These are phyloP conservation scores for Dryobotodes eremita DNA, from an alignment of 2,888 invertebrate species.

Conservation along the genomic window DNA sequence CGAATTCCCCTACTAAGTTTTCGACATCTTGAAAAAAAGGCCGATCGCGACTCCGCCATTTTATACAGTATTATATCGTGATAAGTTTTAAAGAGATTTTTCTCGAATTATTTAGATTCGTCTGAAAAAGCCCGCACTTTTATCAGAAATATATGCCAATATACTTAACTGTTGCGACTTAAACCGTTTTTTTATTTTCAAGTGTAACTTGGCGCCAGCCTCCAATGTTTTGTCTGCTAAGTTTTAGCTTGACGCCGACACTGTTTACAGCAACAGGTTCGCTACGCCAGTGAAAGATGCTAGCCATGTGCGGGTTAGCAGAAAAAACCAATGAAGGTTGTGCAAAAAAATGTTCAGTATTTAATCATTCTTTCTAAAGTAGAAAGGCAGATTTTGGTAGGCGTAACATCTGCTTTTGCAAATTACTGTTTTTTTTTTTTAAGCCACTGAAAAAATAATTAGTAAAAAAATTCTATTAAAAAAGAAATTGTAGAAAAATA, in stretches of 20 bases:
- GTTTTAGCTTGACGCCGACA: background rate
- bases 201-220: background rate
- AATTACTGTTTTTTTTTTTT: background rate
- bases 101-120: background rate
- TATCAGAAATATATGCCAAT: background rate
- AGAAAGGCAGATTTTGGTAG: background rate
- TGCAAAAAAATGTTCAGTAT: conserved; percentile 21
- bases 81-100: background rate
- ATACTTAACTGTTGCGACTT: background rate
- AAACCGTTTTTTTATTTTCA: background rate
- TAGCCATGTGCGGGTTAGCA: conserved; percentile 25
- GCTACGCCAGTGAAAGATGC: conserved; percentile 37
- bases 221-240: conserved; percentile 11
- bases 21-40: conserved; percentile 33
- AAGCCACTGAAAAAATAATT: background rate
- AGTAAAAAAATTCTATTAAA: background rate
- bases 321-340: conserved; percentile 22
- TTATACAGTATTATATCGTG: background rate
- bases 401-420: too few species aligned
- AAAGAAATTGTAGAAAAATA: background rate
- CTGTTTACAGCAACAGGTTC: conserved; percentile 51
- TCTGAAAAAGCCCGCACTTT: too few species aligned
- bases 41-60: background rate
- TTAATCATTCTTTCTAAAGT: conserved; percentile 5
- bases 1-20: conserved; percentile 15